phyloP scores from a whole-genome alignment of 1,140 invertebrate species.

The Tetramorium simillimum region DNA sequence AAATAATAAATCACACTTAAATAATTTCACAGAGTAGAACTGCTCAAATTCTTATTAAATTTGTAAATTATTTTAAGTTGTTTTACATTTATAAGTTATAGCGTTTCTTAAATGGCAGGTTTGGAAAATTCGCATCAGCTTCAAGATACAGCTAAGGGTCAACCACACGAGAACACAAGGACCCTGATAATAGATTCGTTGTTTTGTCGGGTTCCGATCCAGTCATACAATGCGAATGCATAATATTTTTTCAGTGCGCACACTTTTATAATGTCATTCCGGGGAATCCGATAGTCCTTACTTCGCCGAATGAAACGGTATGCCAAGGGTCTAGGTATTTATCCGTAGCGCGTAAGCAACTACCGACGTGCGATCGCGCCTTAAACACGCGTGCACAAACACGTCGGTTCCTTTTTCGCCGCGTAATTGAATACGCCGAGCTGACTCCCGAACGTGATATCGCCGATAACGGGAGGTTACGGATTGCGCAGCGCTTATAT shows the following conservation, averaged over 20 bases:
- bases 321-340: conserved; percentile 44
- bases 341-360: conserved; percentile 24
- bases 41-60: neutral
- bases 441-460: conserved; percentile 60
- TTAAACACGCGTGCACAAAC: conserved; percentile 42
- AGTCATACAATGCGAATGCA: neutral
- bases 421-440: conserved; percentile 54
- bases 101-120: neutral
- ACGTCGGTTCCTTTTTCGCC: conserved; percentile 60
- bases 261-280: conserved; percentile 55
- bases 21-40: neutral
- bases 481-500: conserved; percentile 59
- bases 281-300: conserved; percentile 40
- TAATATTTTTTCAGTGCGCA: conserved; percentile 42
- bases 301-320: conserved; percentile 58
- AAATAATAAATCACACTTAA: neutral
- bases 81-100: neutral
- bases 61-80: neutral
- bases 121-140: neutral
- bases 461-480: conserved; percentile 50
- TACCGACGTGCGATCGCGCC: conserved; percentile 40
- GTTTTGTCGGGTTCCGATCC: conserved; percentile 24
- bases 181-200: conserved; percentile 9
- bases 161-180: neutral
- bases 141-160: neutral